A percentile compares a stretch with the other conserved stretches of the same genome.
Conservation (phyloP, 1,140 invertebrate species). For the Meteorus sp. region DNA sequence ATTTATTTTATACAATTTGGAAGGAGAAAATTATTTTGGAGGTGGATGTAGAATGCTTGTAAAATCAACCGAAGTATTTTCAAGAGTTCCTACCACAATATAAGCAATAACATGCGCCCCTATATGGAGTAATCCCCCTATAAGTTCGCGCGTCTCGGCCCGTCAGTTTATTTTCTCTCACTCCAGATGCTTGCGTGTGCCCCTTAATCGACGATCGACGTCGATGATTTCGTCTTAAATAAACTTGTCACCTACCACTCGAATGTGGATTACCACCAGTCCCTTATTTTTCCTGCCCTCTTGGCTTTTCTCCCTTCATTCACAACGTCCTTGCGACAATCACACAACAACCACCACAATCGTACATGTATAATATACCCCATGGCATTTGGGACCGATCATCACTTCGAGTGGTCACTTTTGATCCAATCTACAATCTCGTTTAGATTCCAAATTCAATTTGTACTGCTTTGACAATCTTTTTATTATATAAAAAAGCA, state of each 20-base stretch:
- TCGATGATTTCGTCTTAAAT: conserved; percentile 42
- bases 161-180: conserved; percentile 18
- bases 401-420: conserved; percentile 46
- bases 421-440: conserved; percentile 37
- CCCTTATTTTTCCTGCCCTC: conserved; percentile 19
- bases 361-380: conserved; percentile 6
- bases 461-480: conserved; percentile 17
- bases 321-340: conserved; percentile 7
- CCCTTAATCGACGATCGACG: conserved; percentile 40
- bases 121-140: conserved; percentile 22
- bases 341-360: neutral
- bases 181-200: conserved; percentile 13
- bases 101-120: conserved; percentile 53
- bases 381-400: conserved; percentile 28
- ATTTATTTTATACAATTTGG: neutral
- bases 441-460: conserved; percentile 18
- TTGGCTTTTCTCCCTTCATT: conserved; percentile 30
- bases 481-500: no score
- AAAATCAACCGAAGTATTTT: conserved; percentile 41
- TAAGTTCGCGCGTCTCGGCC: conserved; percentile 8
- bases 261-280: conserved; percentile 31
- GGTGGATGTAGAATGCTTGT: conserved; percentile 6
- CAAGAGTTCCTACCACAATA: conserved; percentile 50
- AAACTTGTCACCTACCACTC: conserved; percentile 38
- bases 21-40: neutral